Conservation (phyloP, 1,140 invertebrate species). For the Aphelenchoides avenae region DNA sequence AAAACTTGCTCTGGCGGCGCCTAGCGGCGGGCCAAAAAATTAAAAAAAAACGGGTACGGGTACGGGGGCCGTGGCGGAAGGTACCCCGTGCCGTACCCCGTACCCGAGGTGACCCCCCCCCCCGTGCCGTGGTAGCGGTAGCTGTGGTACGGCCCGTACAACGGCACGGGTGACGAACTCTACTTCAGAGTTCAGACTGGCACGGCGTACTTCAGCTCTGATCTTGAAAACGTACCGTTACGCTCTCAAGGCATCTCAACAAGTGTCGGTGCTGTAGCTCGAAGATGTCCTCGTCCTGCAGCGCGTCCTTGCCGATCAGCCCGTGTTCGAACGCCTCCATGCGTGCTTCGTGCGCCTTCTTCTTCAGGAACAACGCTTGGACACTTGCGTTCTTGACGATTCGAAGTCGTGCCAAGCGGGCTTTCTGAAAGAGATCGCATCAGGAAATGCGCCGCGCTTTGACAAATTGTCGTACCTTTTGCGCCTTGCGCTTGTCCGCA, state of each 20-base stretch:
- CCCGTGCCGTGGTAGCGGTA: too few species aligned
- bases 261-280: slow-evolving; percentile 98
- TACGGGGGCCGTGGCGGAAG: too few species aligned
- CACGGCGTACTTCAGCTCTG: too few species aligned
- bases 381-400: slow-evolving; percentile 97
- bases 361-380: slow-evolving; percentile 96
- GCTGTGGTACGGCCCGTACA: too few species aligned
- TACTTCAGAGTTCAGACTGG: too few species aligned
- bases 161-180: too few species aligned
- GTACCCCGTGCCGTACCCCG: too few species aligned
- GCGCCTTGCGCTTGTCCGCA: slow-evolving; percentile 97
- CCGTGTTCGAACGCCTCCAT: slow-evolving; percentile 61
- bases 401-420: slow-evolving; percentile 86
- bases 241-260: slow-evolving; percentile 91
- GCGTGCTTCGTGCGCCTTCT: slow-evolving; percentile 93
- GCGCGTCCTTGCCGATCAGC: slow-evolving; percentile 67
- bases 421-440: slow-evolving; percentile 76
- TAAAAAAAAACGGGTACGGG: too few species aligned
- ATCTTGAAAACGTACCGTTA: slow-evolving; percentile 79
- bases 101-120: too few species aligned
- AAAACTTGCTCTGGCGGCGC: too few species aligned
- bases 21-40: too few species aligned
- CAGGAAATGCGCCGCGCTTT: neutral
- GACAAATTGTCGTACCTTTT: slow-evolving; percentile 71
- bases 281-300: slow-evolving; percentile 91